A percentile compares a stretch with the other conserved stretches of the same genome.
Conservation (phyloP, 2,113 vertebrate genomes). For the Hypanus sabinus region DNA sequence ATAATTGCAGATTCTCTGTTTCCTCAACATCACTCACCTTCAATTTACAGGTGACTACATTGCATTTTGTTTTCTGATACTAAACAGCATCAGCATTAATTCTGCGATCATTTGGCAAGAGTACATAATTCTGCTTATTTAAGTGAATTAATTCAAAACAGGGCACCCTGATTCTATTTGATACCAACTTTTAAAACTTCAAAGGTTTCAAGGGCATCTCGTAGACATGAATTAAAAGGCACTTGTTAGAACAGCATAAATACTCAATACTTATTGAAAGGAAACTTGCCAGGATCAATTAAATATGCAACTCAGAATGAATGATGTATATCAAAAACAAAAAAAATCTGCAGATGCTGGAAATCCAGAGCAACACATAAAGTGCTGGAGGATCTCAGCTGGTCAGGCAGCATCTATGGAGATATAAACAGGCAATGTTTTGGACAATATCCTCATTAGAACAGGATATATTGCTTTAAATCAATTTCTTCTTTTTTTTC, state of each 20-base stretch:
- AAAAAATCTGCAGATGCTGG: too few species aligned
- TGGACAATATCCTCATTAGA: too few species aligned
- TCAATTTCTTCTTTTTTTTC: not conserved
- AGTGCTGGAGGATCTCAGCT: too few species aligned
- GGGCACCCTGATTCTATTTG: not conserved
- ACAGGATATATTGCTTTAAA: not conserved
- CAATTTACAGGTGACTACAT: not conserved
- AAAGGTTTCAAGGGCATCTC: conserved; percentile 51
- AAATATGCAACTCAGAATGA: conserved; percentile 46
- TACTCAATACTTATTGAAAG: conserved; percentile 57
- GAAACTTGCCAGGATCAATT: conserved; percentile 52
- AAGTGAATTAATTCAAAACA: not conserved
- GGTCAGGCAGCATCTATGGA: too few species aligned
- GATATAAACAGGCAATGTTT: too few species aligned
- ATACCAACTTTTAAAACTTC: conserved; percentile 45
- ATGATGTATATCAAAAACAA: too few species aligned
- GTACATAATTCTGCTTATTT: not conserved
- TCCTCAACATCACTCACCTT: not conserved
- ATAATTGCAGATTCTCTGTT: conserved; percentile 7
- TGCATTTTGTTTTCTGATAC: not conserved
- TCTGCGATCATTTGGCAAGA: not conserved
- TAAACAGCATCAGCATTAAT: not conserved
- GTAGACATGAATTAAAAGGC: conserved; percentile 57
- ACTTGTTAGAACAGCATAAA: conserved; percentile 50
- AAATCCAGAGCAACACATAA: too few species aligned